These are phyloP conservation scores for Phrynocephalus forsythii DNA, from an alignment of 2,797 vertebrate genomes.

Conservation along the genomic window DNA sequence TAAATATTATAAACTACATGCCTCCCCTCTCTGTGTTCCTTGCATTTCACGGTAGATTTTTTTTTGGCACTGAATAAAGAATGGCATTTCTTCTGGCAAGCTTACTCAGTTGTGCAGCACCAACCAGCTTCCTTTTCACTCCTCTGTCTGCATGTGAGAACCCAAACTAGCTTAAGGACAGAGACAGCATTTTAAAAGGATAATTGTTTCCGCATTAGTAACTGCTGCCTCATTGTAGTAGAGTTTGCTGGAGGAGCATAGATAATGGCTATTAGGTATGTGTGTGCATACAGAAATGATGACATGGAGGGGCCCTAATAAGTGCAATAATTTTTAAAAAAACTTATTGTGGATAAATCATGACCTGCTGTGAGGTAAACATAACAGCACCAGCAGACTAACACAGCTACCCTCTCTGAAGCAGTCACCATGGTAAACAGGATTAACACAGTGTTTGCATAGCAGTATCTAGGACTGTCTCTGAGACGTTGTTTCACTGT, in stretches of 20 bases:
- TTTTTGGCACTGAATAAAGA: not conserved
- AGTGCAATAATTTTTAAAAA: not conserved
- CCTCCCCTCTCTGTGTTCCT: not conserved
- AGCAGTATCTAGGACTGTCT: too few relatives aligned
- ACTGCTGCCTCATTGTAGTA: not conserved
- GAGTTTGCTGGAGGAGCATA: not conserved
- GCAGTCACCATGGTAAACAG: too few relatives aligned
- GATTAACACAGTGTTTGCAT: too few relatives aligned
- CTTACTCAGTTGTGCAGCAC: conserved; percentile 10
- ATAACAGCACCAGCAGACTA: too few relatives aligned
- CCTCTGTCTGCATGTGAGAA: not conserved
- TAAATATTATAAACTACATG: conserved; percentile 24
- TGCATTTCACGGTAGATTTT: not conserved
- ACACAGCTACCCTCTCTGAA: too few relatives aligned
- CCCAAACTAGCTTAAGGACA: not conserved
- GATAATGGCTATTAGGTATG: not conserved
- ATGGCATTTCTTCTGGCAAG: not conserved
- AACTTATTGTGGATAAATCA: not conserved
- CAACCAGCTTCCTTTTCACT: not conserved
- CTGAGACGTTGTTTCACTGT: not conserved
- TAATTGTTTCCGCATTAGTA: not conserved
- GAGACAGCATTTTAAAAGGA: not conserved
- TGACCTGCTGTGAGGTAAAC: not conserved
- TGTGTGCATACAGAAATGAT: not conserved
- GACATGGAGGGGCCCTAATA: not conserved